Evolutionary conservation across 2,797 vertebrate species (phyloP).

Genomic region (Argentina silus): DNA sequence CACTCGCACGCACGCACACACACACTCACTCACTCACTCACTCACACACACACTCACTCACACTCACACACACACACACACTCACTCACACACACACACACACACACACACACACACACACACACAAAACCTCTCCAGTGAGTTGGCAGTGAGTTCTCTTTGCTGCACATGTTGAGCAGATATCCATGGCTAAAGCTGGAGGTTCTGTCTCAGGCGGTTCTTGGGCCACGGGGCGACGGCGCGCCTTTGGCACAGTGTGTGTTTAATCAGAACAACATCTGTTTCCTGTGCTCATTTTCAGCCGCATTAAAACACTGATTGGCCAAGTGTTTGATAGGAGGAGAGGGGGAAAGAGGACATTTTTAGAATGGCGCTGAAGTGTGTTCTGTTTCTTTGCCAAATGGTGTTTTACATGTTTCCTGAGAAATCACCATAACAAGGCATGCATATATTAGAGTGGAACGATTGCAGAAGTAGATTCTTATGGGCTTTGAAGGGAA

Average conservation of each 20-base stretch:
- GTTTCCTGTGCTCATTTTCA: slow-evolving; percentile 72
- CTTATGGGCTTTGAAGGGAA: slow-evolving; percentile 55
- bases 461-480: slow-evolving; percentile 47
- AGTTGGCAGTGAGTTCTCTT: slow-evolving; percentile 25
- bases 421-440: slow-evolving; percentile 49
- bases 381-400: slow-evolving; percentile 41
- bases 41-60: background rate
- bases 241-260: slow-evolving; percentile 23
- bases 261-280: slow-evolving; percentile 76
- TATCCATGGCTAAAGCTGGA: slow-evolving; percentile 38
- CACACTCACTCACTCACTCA: background rate
- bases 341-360: slow-evolving; percentile 12
- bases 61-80: slow-evolving; percentile 20
- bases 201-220: slow-evolving; percentile 42
- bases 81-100: background rate
- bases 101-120: slow-evolving; percentile 6
- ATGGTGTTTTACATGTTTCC: slow-evolving; percentile 56
- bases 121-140: background rate
- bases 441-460: slow-evolving; percentile 47
- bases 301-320: slow-evolving; percentile 71
- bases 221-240: slow-evolving; percentile 42
- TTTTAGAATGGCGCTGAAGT: slow-evolving; percentile 41
- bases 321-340: slow-evolving; percentile 66
- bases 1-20: background rate
- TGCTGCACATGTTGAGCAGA: slow-evolving; percentile 54